These are phyloP conservation scores for Pyrgus malvae DNA, from an alignment of 2,888 invertebrate species.

Conservation along the genomic window DNA sequence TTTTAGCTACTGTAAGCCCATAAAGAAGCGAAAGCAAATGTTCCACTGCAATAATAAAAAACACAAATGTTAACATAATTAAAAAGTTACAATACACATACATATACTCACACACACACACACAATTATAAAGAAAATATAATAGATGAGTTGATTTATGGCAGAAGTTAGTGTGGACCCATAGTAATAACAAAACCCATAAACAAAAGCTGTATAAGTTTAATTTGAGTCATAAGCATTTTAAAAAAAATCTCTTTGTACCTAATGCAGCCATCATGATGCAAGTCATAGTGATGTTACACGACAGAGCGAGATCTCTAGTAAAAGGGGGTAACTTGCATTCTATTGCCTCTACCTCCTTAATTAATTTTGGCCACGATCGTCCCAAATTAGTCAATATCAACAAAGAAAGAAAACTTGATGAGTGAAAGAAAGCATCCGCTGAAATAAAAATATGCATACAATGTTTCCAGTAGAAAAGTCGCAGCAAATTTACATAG, in stretches of 20 bases:
- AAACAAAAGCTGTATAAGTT: too few relatives aligned
- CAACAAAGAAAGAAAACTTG: slow-evolving; percentile 43
- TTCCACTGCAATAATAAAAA: slow-evolving; percentile 66
- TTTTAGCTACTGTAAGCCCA: slow-evolving; percentile 64
- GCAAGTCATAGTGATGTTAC: slow-evolving; percentile 43
- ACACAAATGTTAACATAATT: too few relatives aligned
- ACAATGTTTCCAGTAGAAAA: too few relatives aligned
- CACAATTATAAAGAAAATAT: too few relatives aligned
- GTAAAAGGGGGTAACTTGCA: slow-evolving; percentile 46
- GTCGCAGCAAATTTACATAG: not conserved
- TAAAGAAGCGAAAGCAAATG: slow-evolving; percentile 80
- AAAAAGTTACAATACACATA: too few relatives aligned
- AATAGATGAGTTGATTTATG: too few relatives aligned
- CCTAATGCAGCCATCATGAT: slow-evolving; percentile 47
- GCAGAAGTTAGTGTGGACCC: too few relatives aligned
- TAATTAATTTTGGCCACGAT: slow-evolving; percentile 45
- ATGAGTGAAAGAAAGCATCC: slow-evolving; percentile 46
- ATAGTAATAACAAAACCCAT: too few relatives aligned
- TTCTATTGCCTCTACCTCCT: slow-evolving; percentile 45
- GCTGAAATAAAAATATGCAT: slow-evolving; percentile 46
- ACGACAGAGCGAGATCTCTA: slow-evolving; percentile 40
- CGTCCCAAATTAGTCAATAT: slow-evolving; percentile 45
- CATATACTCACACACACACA: too few relatives aligned
- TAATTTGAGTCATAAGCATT: not conserved
- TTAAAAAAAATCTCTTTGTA: slow-evolving; percentile 27